Conservation (phyloP, 1,140 invertebrate species). For the Eubasilissa regina region DNA sequence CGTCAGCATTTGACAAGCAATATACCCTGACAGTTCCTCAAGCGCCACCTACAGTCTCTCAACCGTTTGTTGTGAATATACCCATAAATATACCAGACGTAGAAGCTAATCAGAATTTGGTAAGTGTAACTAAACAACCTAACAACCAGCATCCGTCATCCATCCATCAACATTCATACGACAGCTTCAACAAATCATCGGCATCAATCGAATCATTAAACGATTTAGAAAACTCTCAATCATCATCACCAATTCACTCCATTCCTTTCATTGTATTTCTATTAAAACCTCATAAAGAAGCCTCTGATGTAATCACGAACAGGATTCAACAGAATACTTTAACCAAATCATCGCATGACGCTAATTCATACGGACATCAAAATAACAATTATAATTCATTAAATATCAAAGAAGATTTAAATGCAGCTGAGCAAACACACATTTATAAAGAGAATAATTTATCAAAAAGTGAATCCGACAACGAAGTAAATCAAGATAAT, state of each 20-base stretch:
- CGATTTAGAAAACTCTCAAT: slow-evolving; percentile 13
- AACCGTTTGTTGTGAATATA: slow-evolving; percentile 46
- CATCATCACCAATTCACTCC: neutral
- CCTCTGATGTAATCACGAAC: slow-evolving; percentile 2
- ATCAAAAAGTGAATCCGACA: neutral
- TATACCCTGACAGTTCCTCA: slow-evolving; percentile 52
- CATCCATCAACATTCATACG: slow-evolving; percentile 30
- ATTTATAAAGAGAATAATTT: neutral
- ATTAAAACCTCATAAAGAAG: slow-evolving; percentile 47
- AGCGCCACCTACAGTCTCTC: neutral
- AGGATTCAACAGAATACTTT: neutral
- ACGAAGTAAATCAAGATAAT: neutral
- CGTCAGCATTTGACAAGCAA: slow-evolving; percentile 52
- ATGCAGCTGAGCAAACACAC: neutral
- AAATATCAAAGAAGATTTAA: neutral
- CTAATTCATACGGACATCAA: neutral
- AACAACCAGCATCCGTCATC: slow-evolving; percentile 36
- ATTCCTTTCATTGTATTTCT: slow-evolving; percentile 52
- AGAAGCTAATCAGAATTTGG: slow-evolving; percentile 44
- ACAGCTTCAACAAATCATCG: slow-evolving; percentile 6
- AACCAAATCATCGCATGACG: slow-evolving; percentile 10
- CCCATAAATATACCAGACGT: slow-evolving; percentile 56
- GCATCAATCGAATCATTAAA: slow-evolving; percentile 20
- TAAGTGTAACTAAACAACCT: slow-evolving; percentile 49
- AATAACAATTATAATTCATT: neutral